Evolutionary conservation across 2,113 vertebrate species (phyloP).

Genomic region (Paralichthys olivaceus): DNA sequence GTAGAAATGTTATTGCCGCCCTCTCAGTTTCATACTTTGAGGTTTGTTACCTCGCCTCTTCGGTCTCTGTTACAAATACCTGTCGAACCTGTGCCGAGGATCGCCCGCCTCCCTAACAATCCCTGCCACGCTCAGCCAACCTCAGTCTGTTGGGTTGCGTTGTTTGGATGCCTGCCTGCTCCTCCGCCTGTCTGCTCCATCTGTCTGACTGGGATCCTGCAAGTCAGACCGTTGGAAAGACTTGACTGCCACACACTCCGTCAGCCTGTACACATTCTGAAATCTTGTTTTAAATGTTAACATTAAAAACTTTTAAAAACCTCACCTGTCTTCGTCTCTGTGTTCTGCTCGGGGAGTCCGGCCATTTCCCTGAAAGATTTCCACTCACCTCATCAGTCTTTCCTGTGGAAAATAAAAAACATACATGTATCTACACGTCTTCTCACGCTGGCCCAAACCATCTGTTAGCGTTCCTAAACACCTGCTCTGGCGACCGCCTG

Average conservation of each 20-base stretch:
- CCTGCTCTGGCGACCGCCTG: slow-evolving; percentile 60
- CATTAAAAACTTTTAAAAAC: not conserved
- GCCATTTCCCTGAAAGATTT: not conserved
- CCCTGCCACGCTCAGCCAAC: not conserved
- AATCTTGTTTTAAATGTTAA: not conserved
- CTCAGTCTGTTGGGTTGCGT: not conserved
- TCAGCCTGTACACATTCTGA: not conserved
- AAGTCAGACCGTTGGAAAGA: not conserved
- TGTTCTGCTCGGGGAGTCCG: not conserved
- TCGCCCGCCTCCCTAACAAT: not conserved
- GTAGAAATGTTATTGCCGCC: not conserved
- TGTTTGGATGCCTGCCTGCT: not conserved
- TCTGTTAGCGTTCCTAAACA: slow-evolving; percentile 56
- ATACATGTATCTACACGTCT: not conserved
- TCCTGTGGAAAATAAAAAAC: not conserved
- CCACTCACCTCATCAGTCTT: not conserved
- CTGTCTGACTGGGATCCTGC: not conserved
- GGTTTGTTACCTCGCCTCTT: not conserved
- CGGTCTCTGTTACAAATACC: not conserved
- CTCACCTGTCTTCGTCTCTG: not conserved
- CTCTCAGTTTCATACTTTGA: no score
- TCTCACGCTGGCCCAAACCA: slow-evolving; percentile 12
- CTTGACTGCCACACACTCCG: not conserved
- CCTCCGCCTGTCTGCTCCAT: not conserved
- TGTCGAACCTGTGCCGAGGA: not conserved